These are phyloP conservation scores for Muscicapa comitata DNA, from an alignment of 2,797 vertebrate species.

Conservation along the genomic window DNA sequence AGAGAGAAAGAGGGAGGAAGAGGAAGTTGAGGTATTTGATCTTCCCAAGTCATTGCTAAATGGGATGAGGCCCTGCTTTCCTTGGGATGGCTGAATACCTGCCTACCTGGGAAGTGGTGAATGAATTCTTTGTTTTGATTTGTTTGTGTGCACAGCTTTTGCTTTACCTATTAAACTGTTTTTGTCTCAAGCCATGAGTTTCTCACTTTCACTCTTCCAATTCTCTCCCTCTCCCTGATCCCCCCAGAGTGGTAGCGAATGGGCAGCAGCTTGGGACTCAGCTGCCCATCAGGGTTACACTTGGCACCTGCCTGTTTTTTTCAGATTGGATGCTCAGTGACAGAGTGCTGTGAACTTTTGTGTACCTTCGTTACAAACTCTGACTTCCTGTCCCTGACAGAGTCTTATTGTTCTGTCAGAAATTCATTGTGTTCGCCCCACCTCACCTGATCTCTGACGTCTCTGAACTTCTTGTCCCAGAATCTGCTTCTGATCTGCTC, in stretches of 20 bases:
- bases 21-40: fast-evolving
- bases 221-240: neutral
- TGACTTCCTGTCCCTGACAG: neutral
- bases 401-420: neutral
- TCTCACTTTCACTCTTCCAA: neutral
- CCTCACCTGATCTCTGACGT: fast-evolving
- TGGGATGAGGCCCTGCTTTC: fast-evolving
- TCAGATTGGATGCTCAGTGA: neutral
- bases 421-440: neutral
- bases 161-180: neutral
- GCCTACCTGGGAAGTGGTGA: no score
- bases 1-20: neutral
- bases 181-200: neutral
- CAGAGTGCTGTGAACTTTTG: neutral
- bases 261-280: neutral
- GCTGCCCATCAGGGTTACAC: neutral
- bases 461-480: neutral
- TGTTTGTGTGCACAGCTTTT: neutral
- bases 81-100: neutral
- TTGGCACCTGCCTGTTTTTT: neutral
- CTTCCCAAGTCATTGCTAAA: fast-evolving
- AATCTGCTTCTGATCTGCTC: neutral
- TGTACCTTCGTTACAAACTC: neutral
- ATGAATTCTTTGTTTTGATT: neutral
- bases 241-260: neutral